Evolutionary conservation across 2,797 vertebrate genomes (phyloP).

Genomic region (Brotogeris chrysoptera): DNA sequence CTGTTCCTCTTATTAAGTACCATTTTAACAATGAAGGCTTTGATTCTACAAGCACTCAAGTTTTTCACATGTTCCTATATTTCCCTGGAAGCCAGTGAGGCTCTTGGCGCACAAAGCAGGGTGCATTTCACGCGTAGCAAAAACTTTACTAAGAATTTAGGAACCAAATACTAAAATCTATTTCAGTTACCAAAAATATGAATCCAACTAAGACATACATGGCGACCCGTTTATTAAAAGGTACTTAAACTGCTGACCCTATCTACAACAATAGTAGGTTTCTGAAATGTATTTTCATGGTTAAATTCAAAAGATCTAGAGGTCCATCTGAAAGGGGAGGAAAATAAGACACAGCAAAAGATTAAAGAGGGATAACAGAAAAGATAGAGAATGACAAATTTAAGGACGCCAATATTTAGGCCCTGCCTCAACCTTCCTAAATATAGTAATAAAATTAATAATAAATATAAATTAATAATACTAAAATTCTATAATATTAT

Average conservation of each 20-base stretch:
- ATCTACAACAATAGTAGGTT: not conserved
- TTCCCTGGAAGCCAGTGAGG: not conserved
- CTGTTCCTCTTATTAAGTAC: not conserved
- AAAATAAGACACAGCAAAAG: not conserved
- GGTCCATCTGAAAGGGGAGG: not conserved
- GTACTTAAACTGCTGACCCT: not conserved
- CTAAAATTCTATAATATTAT: not conserved
- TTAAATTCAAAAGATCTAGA: not conserved
- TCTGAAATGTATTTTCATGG: not conserved
- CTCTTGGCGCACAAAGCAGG: not conserved
- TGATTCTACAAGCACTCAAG: not conserved
- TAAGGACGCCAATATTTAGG: not conserved
- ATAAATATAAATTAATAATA: not conserved
- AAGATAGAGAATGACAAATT: not conserved
- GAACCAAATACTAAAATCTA: not conserved
- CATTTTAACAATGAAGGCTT: constrained; percentile 16
- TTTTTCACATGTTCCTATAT: not conserved
- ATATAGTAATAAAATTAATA: not conserved
- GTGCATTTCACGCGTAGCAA: not conserved
- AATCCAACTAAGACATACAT: not conserved
- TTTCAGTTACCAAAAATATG: not conserved
- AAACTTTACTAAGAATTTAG: not conserved
- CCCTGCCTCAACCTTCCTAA: not conserved
- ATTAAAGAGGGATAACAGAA: not conserved
- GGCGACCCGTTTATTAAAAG: not conserved